Evolutionary conservation across 2,113 vertebrate species (phyloP), one percentile per base, ranked within the genome.

Genomic region (Scortum barcoo): DNA sequence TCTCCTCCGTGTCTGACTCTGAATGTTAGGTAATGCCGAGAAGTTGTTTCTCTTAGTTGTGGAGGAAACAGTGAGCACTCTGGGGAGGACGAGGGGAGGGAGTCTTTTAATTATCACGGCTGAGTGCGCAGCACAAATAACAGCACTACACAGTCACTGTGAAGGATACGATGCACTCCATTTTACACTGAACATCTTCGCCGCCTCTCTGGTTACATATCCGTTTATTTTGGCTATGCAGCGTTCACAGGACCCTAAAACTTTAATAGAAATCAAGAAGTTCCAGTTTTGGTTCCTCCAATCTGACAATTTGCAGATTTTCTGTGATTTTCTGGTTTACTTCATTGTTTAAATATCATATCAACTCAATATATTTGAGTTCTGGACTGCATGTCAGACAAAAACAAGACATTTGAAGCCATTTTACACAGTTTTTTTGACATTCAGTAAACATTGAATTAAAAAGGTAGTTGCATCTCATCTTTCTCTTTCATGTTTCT

Each of bases 41-140:
- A 75, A 76, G 72, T 57, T 57, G 66, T 73, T 73, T 74, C 75
- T 72, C 38, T 2, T 28, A 50, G 68, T 36, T 72, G 54, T 51
- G 76, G 17, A 80, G 57, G 58, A 84, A 85, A 88, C 33, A 48
- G 56, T 11, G 54, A 77, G 67, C 57, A 67, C 74, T 83, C 51
- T 7, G 71, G 85, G 82, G n/a, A n/a, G 44, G 67, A 62, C 0
- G 24, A 72, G 48, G 26, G 62, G 14, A 58, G 77, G 78, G 81
- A 51, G 83, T 69, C 69, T 84, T 93, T 90, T 88, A 87, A 91
- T 92, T 84, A 90, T 67, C 90, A 84, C 20, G 72, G 74, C 28
- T 70, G 81, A 91, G 72, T 6, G 53, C 38, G 0, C 80, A 83
- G 84, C 86, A 84, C 75, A 87, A 91, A 88, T 69, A 84, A 54